A percentile compares a stretch with the other conserved stretches of the same genome.
Conservation (phyloP, 2,888 invertebrate genomes). For the Palloptera scutellata region DNA sequence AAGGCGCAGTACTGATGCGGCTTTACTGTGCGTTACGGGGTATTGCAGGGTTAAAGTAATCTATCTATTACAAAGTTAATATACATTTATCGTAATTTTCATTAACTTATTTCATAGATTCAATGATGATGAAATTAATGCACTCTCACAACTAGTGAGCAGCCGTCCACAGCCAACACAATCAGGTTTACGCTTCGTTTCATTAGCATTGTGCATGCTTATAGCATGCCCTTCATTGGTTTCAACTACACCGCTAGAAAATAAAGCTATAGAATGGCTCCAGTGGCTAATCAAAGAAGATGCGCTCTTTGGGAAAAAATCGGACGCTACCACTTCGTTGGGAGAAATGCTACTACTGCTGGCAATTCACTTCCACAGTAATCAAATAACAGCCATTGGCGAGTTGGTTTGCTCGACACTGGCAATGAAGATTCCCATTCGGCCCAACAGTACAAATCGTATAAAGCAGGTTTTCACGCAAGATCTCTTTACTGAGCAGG, state of each 20-base stretch:
- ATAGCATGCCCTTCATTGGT: slow-evolving; percentile 91
- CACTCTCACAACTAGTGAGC: slow-evolving; percentile 84
- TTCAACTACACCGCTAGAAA: slow-evolving; percentile 79
- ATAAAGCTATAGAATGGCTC: slow-evolving; percentile 89
- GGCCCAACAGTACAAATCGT: slow-evolving; percentile 85
- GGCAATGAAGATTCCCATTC: slow-evolving; percentile 89
- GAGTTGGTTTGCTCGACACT: slow-evolving; percentile 93
- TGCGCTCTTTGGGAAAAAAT: slow-evolving; percentile 85
- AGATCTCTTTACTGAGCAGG: slow-evolving; percentile 97
- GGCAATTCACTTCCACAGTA: slow-evolving; percentile 97
- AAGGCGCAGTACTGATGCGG: slow-evolving; percentile 88
- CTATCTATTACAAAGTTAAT: slow-evolving; percentile 20
- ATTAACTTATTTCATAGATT: slow-evolving; percentile 68
- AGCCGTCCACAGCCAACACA: slow-evolving; percentile 89
- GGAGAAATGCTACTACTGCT: slow-evolving; percentile 95
- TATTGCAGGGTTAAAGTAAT: slow-evolving; percentile 88
- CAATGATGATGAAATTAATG: slow-evolving; percentile 89
- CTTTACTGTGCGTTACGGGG: slow-evolving; percentile 92
- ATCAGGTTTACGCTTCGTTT: slow-evolving; percentile 91
- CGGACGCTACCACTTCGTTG: slow-evolving; percentile 87
- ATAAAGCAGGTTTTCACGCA: slow-evolving; percentile 95
- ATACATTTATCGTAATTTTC: not conserved
- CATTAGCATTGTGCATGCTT: slow-evolving; percentile 91
- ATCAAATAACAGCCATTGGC: slow-evolving; percentile 90
- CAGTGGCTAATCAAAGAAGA: slow-evolving; percentile 93